A percentile compares a stretch with the other conserved stretches of the same genome.
Evolutionary conservation across 2,888 invertebrate genomes (phyloP).

Genomic region (Temnothorax unifasciatus): DNA sequence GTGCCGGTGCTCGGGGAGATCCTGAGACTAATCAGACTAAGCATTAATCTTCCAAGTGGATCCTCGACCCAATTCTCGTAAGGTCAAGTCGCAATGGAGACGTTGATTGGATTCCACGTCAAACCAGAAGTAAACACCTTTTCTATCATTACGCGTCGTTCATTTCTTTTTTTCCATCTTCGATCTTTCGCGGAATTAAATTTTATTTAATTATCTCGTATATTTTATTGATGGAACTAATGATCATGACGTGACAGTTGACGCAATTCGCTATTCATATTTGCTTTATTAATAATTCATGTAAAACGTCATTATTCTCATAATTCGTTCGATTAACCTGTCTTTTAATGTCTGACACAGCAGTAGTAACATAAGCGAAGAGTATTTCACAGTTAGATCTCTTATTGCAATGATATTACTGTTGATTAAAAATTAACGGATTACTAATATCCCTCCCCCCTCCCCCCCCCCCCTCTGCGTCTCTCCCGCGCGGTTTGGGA

Average conservation of each 20-base stretch:
- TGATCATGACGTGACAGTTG: conserved; percentile 11
- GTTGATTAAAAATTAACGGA: conserved; percentile 44
- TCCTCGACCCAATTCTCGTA: conserved; percentile 84
- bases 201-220: conserved; percentile 45
- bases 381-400: background rate
- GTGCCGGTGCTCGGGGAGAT: conserved; percentile 77
- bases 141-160: conserved; percentile 66
- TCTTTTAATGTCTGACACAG: background rate
- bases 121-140: conserved; percentile 77
- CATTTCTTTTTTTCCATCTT: conserved; percentile 37
- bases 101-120: conserved; percentile 83
- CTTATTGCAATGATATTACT: background rate
- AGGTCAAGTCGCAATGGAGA: conserved; percentile 81
- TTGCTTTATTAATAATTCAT: conserved; percentile 41
- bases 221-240: conserved; percentile 32
- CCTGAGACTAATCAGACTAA: conserved; percentile 84
- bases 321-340: conserved; percentile 29
- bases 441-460: conserved; percentile 49
- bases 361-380: background rate
- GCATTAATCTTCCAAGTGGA: conserved; percentile 84
- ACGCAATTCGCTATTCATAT: conserved; percentile 1
- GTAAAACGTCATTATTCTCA: conserved; percentile 10
- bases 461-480: too few species aligned
- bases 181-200: conserved; percentile 24
- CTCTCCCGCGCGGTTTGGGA: conserved; percentile 41